Base-by-base conservation (phyloP, 2,113 vertebrate species). In the Grammomys dolichurus region DNA sequence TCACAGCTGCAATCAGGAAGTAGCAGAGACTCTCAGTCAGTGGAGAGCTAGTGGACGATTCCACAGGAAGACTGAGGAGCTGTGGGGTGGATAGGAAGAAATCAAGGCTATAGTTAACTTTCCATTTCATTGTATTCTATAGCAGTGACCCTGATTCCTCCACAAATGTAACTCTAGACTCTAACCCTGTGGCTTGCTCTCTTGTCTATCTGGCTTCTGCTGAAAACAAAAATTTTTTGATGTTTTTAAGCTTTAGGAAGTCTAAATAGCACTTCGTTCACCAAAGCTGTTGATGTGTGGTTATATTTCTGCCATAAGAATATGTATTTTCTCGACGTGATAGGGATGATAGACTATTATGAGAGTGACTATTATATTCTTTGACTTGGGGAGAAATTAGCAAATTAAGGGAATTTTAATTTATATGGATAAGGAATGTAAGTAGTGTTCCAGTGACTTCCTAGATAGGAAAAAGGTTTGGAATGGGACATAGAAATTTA, bases 21-120 rank as follows among this genome's bases (percentile, higher is more conserved):
- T 60, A 86, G 95, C 82, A 81, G 73, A 48, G 87, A 85, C 56
- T 94, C 75, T 97, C 95, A 93, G 54, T 94, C 94, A 13, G 3
- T 89, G 89, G n/a, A n/a, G 89, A 92, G 58, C 73, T 96, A 90
- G 91, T 95, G 91, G 92, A 97, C 82, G 88, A 97, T 70, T 92
- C 78, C 82, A 80, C 3, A 26, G 93, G 90, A 94, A 82, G 95
- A 93, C 22, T 1, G 73, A n/a, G 91, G 93, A 95, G 90, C 91
- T 90, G 58, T 92, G 54, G 11, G 51, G 11, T 87, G 88, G 96
- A 65, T 95, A 69, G 75, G 94, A 87, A 88, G 87, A 26, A 88
- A 40, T 63, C 48, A 40, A 58, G 90, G 43, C 81, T 82, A 43
- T 82, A 58, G 90, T 95, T 91, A 90, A 93, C 81, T 86, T 94